Conservation (phyloP, 2,888 invertebrate genomes). For the Hypomecis punctinalis region DNA sequence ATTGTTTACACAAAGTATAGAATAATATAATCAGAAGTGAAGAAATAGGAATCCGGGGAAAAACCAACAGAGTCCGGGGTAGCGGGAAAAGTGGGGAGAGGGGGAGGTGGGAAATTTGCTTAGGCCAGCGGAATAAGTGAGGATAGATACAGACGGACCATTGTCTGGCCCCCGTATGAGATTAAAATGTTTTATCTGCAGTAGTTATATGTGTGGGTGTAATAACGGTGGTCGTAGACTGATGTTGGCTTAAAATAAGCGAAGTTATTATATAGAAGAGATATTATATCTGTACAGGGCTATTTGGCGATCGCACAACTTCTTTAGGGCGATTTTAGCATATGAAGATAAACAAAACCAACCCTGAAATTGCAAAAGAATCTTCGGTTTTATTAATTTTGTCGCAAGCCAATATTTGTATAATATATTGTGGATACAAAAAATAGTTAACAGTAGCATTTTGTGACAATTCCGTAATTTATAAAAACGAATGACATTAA, state of each 20-base stretch:
- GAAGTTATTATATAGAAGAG: neutral
- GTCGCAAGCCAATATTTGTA: too few relatives aligned
- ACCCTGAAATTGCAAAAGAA: too few relatives aligned
- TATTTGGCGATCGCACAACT: too few relatives aligned
- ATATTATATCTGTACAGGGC: too few relatives aligned
- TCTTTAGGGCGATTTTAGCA: too few relatives aligned
- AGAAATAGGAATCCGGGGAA: slow-evolving; percentile 83
- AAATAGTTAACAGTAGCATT: too few relatives aligned
- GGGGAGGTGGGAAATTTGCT: slow-evolving; percentile 78
- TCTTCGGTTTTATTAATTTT: too few relatives aligned
- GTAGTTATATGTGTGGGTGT: slow-evolving; percentile 26
- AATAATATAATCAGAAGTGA: slow-evolving; percentile 85
- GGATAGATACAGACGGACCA: slow-evolving; percentile 71
- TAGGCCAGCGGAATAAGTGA: slow-evolving; percentile 84
- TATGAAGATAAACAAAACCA: too few relatives aligned
- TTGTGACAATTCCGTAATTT: too few relatives aligned
- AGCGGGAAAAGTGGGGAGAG: slow-evolving; percentile 44
- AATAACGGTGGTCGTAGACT: slow-evolving; percentile 2
- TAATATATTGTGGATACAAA: too few relatives aligned
- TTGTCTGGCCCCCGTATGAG: slow-evolving; percentile 66
- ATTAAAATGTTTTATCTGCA: slow-evolving; percentile 51
- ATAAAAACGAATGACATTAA: too few relatives aligned
- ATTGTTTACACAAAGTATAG: slow-evolving; percentile 84
- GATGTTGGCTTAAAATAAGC: neutral
- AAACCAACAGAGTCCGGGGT: slow-evolving; percentile 75